Base-by-base conservation (phyloP, 2,113 vertebrate species). In the Corythoichthys haematopterus region DNA sequence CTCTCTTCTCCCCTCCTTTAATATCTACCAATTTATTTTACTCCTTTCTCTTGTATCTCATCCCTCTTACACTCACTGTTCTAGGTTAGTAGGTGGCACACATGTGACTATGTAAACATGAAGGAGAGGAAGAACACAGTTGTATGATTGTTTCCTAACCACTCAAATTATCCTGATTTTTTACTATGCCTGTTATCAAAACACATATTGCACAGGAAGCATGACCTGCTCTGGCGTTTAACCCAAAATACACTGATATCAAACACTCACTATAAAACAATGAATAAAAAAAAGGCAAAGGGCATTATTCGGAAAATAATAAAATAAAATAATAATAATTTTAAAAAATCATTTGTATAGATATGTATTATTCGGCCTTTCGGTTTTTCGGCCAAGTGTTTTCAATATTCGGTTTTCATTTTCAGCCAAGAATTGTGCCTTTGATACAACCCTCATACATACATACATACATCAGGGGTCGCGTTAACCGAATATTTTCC, bases 41-140 rank as follows among this genome's bases (percentile, higher is more conserved):
- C 65, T 63, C 59, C 78, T 74, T 64, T 68, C 80, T 80, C 76
- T 70, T 74, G 71, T 81, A 51, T 70, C 78, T 77, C 75, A 72
- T 72, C 75, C 74, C 68, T 80, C 76, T 67, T 72, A 62, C 80
- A 73, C 70, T 13, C 43, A 64, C 45, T 66, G 65, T 69, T 60
- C 28, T 16, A 59, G 75, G 74, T 28, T 28, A 28, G 20, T 28
- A 28, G 59, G 16, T 59, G 68, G 47, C 52, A 13, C 68, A 6
- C 50, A 55, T 62, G 7, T 52, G 11, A 0, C 52, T 55, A 9
- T 55, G 33, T 11, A 11, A 3, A 33, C n/a, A 20, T 28, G 28
- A 8, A 16, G 3, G 33, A 55, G 3, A 46, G 4, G 6, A 11
- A 10, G 45, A 2, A 10, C 11, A 1, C 14, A 2, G 15, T 14